Conservation (phyloP, 1,140 invertebrate species). For the Zeugodacus cucurbitae region DNA sequence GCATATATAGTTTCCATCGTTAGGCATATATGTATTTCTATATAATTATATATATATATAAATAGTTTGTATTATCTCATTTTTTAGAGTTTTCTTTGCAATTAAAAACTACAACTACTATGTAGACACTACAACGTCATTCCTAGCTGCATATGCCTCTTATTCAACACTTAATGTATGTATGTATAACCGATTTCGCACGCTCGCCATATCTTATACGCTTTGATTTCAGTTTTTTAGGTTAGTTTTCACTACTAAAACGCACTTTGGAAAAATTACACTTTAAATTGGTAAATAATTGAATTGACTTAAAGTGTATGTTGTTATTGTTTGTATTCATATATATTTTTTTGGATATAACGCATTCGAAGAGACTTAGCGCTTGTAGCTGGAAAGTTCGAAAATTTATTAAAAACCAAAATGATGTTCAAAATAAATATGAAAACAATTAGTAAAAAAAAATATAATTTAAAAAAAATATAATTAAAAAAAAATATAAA, state of each 20-base stretch:
- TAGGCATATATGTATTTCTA: background rate
- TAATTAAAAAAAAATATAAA: background rate
- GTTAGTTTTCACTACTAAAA: background rate
- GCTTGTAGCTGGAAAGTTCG: background rate
- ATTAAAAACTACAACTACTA: constrained; percentile 8
- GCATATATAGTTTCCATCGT: background rate
- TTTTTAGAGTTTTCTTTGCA: background rate
- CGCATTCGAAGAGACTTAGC: background rate
- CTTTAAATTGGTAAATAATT: background rate
- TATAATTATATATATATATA: background rate
- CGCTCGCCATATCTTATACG: background rate
- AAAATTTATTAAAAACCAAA: background rate
- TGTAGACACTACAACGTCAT: background rate
- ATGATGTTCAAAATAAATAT: background rate
- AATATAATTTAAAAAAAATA: background rate
- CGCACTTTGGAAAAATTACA: background rate
- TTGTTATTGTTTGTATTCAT: background rate
- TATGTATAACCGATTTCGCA: background rate
- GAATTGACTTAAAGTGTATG: background rate
- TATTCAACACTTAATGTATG: background rate
- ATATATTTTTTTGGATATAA: background rate
- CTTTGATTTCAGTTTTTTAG: background rate
- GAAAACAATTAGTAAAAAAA: background rate
- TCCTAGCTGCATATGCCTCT: background rate
- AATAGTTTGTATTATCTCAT: background rate